phyloP scores from a whole-genome alignment of 2,797 vertebrate species.

The Hemitrygon akajei region DNA sequence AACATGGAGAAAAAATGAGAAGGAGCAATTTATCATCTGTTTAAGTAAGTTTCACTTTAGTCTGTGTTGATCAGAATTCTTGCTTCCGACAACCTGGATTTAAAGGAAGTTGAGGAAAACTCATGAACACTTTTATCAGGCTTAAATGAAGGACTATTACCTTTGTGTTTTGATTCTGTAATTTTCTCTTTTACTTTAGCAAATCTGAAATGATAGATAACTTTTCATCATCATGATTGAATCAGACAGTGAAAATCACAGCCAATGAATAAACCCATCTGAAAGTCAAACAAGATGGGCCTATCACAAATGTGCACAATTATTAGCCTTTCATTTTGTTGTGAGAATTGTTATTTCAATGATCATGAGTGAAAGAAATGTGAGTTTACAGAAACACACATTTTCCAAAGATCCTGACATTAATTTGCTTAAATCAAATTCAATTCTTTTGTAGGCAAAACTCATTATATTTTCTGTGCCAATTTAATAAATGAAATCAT shows the following conservation, averaged over 20 bases:
- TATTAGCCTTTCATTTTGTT: slow-evolving; percentile 1
- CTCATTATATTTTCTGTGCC: background rate
- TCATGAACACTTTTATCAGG: background rate
- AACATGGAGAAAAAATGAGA: background rate
- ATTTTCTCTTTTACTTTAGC: background rate
- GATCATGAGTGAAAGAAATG: slow-evolving; percentile 1
- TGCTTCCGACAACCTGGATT: background rate
- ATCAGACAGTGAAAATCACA: background rate
- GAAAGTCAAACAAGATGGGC: slow-evolving; percentile 14
- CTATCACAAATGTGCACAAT: background rate
- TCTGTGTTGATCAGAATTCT: background rate
- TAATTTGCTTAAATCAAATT: background rate
- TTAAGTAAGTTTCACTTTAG: background rate
- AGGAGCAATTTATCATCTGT: background rate
- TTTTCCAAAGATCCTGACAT: slow-evolving; percentile 7
- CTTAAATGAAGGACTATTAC: background rate
- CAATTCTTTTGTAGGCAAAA: background rate
- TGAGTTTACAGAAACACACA: background rate
- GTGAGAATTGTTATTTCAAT: background rate
- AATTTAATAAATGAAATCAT: slow-evolving; percentile 2
- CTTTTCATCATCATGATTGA: background rate
- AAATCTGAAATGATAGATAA: background rate
- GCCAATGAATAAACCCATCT: background rate
- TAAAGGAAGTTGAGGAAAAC: background rate
- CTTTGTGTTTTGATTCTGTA: background rate